These are phyloP conservation scores for Lepidurus apus DNA, from an alignment of 1,140 invertebrate species.

Conservation along the genomic window DNA sequence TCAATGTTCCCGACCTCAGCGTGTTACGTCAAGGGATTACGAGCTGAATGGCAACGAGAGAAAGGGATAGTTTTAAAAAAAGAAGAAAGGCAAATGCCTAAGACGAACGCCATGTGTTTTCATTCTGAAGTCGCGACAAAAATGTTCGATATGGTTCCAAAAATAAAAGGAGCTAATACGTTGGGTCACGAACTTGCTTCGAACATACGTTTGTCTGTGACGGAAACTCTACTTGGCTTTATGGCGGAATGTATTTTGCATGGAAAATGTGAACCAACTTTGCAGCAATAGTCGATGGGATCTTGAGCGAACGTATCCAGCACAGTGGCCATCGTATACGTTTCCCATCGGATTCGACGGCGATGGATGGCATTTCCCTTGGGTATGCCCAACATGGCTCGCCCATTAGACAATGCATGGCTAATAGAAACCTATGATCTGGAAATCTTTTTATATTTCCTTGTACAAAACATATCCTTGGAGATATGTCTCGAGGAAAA, in stretches of 20 bases:
- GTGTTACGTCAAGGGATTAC: slow-evolving; percentile 13
- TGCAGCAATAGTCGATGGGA: not conserved
- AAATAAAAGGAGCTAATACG: not conserved
- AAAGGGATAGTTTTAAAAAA: too few species aligned
- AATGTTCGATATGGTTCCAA: not conserved
- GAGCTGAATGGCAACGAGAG: not conserved
- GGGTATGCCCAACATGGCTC: not conserved
- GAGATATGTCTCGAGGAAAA: not conserved
- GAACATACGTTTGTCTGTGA: too few species aligned
- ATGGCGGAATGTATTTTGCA: not conserved
- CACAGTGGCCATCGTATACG: slow-evolving; percentile 17
- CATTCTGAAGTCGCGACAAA: not conserved
- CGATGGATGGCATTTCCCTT: slow-evolving; percentile 8
- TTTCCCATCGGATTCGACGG: slow-evolving; percentile 18
- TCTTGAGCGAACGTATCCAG: not conserved
- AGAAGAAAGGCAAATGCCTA: not conserved
- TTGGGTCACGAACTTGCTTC: not conserved
- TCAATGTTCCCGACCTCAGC: not conserved
- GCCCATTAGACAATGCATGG: slow-evolving; percentile 21
- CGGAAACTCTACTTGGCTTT: too few species aligned
- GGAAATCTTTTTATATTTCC: not conserved
- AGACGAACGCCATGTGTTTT: slow-evolving; percentile 5
- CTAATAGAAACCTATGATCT: slow-evolving; percentile 22
- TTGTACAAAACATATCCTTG: not conserved
- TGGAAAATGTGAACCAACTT: not conserved